Percentiles rank a stretch among this genome's conserved stretches.
phyloP scores from a whole-genome alignment of 2,888 invertebrate genomes.

The Sepioteuthis lessoniana region DNA sequence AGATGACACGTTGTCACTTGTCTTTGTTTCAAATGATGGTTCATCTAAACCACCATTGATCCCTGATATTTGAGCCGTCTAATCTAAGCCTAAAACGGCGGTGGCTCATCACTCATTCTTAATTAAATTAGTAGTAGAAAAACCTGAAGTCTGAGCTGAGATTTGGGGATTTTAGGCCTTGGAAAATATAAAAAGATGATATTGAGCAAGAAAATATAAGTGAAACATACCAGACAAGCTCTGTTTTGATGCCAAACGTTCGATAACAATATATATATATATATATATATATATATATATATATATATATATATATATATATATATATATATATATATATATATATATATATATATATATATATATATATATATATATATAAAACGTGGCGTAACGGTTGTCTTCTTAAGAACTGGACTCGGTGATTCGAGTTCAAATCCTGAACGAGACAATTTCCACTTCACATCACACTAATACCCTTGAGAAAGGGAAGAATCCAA shows the following conservation, averaged over 20 bases:
- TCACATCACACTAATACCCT: no score
- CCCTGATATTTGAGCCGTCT: neutral
- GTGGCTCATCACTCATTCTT: neutral
- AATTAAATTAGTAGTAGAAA: neutral
- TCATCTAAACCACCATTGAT: conserved; percentile 21
- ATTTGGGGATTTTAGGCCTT: neutral
- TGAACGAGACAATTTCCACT: no score
- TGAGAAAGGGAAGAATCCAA: no score
- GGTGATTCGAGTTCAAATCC: no score
- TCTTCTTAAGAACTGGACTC: no score
- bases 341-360: no score
- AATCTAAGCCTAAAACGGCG: neutral
- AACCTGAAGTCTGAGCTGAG: neutral
- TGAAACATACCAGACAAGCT: neutral
- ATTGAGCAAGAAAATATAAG: neutral
- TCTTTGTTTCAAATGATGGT: conserved; percentile 1
- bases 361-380: no score
- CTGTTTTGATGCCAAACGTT: neutral
- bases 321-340: no score
- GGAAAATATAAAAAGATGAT: neutral
- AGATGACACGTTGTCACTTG: neutral
- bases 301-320: no score
- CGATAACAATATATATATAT: no score
- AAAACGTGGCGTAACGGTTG: no score
- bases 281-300: no score